A percentile compares a stretch with the other conserved stretches of the same genome.
phyloP scores from a whole-genome alignment of 1,140 invertebrate species.

The Drosophila saltans region DNA sequence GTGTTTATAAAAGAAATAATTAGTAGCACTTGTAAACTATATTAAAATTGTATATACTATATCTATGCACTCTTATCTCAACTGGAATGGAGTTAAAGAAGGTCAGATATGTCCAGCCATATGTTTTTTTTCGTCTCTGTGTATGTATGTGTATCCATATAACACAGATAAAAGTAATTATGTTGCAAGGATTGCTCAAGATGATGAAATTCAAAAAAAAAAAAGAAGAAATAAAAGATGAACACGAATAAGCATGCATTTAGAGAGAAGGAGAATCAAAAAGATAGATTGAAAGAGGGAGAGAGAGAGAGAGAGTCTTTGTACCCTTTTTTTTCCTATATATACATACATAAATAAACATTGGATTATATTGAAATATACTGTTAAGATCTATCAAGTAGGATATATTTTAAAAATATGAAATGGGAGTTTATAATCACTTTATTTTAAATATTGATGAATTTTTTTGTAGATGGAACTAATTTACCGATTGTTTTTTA shows the following conservation, averaged over 20 bases:
- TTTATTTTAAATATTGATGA: too few species aligned
- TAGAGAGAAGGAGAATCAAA: constrained; percentile 38
- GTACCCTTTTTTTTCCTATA: neutral
- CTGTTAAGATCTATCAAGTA: too few species aligned
- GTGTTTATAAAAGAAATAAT: constrained; percentile 10
- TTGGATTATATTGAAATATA: too few species aligned
- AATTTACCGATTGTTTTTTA: too few species aligned
- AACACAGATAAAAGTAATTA: constrained; percentile 10
- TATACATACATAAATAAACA: too few species aligned
- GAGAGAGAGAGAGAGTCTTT: neutral
- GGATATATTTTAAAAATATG: too few species aligned
- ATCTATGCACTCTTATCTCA: neutral
- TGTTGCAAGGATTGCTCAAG: constrained; percentile 62
- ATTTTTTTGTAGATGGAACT: too few species aligned
- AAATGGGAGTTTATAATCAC: too few species aligned
- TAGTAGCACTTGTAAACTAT: neutral
- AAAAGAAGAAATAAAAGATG: constrained; percentile 24
- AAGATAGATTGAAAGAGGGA: constrained; percentile 15
- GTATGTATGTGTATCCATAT: neutral
- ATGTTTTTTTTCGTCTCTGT: too few species aligned
- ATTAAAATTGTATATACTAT: neutral
- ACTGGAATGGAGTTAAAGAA: constrained; percentile 18
- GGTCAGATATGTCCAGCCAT: constrained; percentile 26
- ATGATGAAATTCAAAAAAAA: constrained; percentile 69
- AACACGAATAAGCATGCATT: constrained; percentile 70